These are phyloP conservation scores for Epizoanthus fatuus DNA, from an alignment of 92 coral and sea anemone genomes.

Conservation along the genomic window DNA sequence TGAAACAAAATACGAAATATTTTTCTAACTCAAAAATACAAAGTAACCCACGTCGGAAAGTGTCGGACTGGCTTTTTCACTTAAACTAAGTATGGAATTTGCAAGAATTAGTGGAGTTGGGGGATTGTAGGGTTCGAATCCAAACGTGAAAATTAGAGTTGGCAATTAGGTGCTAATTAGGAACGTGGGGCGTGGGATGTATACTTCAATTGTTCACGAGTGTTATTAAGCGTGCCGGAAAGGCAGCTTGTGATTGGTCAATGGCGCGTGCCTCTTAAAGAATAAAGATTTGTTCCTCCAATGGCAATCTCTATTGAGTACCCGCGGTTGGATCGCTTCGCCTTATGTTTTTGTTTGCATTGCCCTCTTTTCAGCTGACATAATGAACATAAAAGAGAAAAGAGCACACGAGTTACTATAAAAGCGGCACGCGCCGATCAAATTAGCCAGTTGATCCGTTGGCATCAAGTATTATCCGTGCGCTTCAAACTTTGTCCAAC, in stretches of 20 bases:
- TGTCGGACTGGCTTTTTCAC: background rate
- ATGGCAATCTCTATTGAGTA: constrained; percentile 60
- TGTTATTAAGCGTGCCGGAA: constrained; percentile 80
- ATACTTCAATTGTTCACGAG: constrained; percentile 78
- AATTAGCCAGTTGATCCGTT: constrained; percentile 91
- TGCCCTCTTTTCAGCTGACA: constrained; percentile 99
- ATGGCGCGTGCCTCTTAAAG: constrained; percentile 64
- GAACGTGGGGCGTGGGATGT: constrained; percentile 80
- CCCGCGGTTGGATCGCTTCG: constrained; percentile 90
- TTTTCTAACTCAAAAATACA: constrained; percentile 5
- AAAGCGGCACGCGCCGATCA: constrained; percentile 99
- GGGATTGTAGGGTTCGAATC: constrained; percentile 41
- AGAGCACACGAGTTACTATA: constrained; percentile 97
- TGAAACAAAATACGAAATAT: background rate
- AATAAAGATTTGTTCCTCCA: constrained; percentile 69
- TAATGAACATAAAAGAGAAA: constrained; percentile 92
- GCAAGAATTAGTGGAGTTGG: constrained; percentile 32
- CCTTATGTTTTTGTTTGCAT: constrained; percentile 98
- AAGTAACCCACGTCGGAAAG: background rate
- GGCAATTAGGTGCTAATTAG: constrained; percentile 95
- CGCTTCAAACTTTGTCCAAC: constrained; percentile 32
- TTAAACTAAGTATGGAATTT: background rate
- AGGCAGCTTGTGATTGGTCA: constrained; percentile 68
- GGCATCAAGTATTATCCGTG: constrained; percentile 48
- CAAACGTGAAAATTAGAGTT: constrained; percentile 79